Evolutionary conservation across 2,113 vertebrate genomes (phyloP), one percentile per base, ranked within the genome.

Genomic region (Centropus bengalensis): DNA sequence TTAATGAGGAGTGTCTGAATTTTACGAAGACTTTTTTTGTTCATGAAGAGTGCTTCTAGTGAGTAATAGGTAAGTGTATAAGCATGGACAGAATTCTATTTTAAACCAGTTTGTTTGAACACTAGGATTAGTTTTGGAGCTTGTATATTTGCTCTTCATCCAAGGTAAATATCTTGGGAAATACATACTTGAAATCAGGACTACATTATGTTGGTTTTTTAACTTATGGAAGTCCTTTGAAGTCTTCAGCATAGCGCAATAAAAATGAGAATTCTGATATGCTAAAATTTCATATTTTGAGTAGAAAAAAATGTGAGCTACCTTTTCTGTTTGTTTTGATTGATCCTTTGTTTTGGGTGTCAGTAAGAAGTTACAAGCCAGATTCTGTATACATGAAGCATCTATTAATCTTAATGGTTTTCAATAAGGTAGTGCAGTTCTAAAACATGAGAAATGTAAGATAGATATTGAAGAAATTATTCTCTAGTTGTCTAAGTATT

Each of bases 1-100:
- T 74, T 78, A 75, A 69, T 19, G 70, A 76, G 45, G 42, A 95
- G 74, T 0, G 10, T 94, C 94, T 92, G 86, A 69, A 76, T 82
- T 91, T 80, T 73, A 63, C 3, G 70, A 88, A 94, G 51, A 15
- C 56, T 89, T 33, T 94, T 94, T 92, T 82, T 95, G 84, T 91
- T 64, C 67, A 12, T 19, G 21, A 28, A 73, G 75, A 70, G 44
- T 73, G 49, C 63, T 82, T 89, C 84, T 63, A 30, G 67, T 87
- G 77, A 93, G 68, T 80, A 86, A 71, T 17, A 32, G 58, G 66
- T 93, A 87, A 93, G 87, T 63, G 63, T 59, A n/a, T n/a, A 71
- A 86, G 42, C 36, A 64, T 20, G 55, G 75, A 59, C 52, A 83
- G 26, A 66, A 79, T 69, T 89, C 68, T 81, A 15, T 86, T 89